Evolutionary conservation across 2,797 vertebrate species (phyloP), one percentile per base, ranked within the genome.

Genomic region (Clarias fuscus): DNA sequence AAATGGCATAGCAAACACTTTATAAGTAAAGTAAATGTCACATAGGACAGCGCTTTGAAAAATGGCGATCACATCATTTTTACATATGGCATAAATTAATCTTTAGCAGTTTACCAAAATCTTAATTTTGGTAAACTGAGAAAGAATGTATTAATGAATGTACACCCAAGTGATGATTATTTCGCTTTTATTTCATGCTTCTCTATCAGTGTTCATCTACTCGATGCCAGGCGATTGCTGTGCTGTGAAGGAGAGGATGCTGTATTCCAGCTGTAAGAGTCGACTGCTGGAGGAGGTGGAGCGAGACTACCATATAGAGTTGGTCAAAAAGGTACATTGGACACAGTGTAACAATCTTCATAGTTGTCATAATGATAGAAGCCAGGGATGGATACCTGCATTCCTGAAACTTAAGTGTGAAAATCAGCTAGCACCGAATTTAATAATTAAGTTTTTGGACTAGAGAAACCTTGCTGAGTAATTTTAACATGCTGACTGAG

Each of bases 201-300:
- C 58, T 62, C 6, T 24, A 40, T 43, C 94, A 99, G 98, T 99
- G 84, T 99, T 99, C 88, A 98, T 99, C 92, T 99, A 99, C 96
- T 99, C 98, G 83, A 99, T 99, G 98, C 98, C 98, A 0, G 98
- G 98, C 7, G 99, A 98, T 95, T 97, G 97, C 92, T 99, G 98
- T 93, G 98, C 97, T 91, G 97, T 99, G 91, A 99, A 97, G 90
- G 98, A 99, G 91, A 96, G 98, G 78, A 99, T 99, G 98, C 93
- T 99, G 30, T 99, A 99, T 92, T 99, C 98, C 84, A 99, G 97
- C 96, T 99, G 98, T 93, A 99, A 99, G 93, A 98, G 98, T 93
- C 96, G 96, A 83, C 95, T 99, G 90, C 95, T 99, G 22, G 98
- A 99, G 89, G 97, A 97, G 0, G 96, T 96, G 90, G 98, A 99